phyloP scores from a whole-genome alignment of 2,888 invertebrate species.

The Heliconius erato region DNA sequence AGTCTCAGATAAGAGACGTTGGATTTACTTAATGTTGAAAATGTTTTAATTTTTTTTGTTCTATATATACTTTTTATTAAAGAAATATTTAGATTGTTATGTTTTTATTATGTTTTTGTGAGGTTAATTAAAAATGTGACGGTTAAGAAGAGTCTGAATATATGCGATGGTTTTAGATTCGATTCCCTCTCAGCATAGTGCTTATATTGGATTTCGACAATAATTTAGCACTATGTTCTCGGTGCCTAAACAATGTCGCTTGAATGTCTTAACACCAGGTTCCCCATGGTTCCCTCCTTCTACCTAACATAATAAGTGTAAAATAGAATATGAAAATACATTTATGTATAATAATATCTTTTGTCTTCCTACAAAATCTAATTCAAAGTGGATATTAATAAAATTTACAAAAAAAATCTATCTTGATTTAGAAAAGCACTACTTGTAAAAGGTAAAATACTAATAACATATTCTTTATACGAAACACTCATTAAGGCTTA shows the following conservation, averaged over 20 bases:
- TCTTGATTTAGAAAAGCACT: no score
- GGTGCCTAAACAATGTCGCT: no score
- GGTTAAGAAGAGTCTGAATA: neutral
- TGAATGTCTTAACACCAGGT: no score
- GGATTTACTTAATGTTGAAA: slow-evolving; percentile 20
- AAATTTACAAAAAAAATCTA: no score
- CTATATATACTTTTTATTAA: neutral
- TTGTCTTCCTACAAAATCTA: no score
- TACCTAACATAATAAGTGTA: no score
- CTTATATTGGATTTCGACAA: no score
- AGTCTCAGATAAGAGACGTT: slow-evolving; percentile 19
- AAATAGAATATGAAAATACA: no score
- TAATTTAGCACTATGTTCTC: no score
- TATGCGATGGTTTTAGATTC: neutral
- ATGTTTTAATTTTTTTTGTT: neutral
- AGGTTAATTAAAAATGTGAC: neutral
- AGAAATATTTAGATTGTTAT: neutral
- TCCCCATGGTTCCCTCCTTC: no score
- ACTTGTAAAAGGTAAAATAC: neutral
- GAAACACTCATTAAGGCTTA: slow-evolving; percentile 69
- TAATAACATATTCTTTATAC: slow-evolving; percentile 54
- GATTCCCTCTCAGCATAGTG: neutral
- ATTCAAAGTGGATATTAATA: no score
- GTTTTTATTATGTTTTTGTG: neutral
- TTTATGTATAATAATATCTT: no score